These are phyloP conservation scores for Petroica traversi DNA, from an alignment of 2,113 vertebrate genomes.

Conservation along the genomic window DNA sequence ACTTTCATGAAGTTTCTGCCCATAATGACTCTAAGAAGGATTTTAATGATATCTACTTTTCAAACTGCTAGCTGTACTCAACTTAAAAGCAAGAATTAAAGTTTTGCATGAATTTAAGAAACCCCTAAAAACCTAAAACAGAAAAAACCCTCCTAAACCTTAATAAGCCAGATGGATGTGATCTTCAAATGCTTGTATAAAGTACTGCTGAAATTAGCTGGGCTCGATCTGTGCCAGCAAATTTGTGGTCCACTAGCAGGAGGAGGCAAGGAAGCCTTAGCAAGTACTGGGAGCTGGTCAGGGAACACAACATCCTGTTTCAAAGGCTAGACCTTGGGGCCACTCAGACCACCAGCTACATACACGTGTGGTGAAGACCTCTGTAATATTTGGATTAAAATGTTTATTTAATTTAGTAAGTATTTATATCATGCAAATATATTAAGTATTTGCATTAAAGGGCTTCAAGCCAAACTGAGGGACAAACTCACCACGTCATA, in stretches of 20 bases:
- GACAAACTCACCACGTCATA: neutral
- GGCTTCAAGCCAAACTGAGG: neutral
- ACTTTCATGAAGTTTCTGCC: neutral
- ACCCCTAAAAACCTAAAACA: neutral
- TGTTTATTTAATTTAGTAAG: neutral
- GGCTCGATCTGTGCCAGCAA: neutral
- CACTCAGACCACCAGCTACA: neutral
- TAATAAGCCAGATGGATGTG: neutral
- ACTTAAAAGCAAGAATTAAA: neutral
- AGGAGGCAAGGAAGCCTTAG: neutral
- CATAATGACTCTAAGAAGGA: neutral
- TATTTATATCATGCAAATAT: neutral
- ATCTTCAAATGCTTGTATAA: neutral
- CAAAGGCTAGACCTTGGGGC: neutral
- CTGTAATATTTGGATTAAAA: neutral
- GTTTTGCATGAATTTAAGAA: neutral
- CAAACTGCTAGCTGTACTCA: neutral
- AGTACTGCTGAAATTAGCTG: neutral
- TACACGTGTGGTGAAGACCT: neutral
- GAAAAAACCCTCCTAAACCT: neutral
- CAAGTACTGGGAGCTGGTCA: neutral
- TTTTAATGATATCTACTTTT: slow-evolving; percentile 6
- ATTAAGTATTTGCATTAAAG: neutral
- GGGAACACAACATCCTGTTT: neutral
- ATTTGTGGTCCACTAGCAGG: neutral